Base-by-base conservation (phyloP, 2,888 invertebrate species). In the Venusia cambrica region DNA sequence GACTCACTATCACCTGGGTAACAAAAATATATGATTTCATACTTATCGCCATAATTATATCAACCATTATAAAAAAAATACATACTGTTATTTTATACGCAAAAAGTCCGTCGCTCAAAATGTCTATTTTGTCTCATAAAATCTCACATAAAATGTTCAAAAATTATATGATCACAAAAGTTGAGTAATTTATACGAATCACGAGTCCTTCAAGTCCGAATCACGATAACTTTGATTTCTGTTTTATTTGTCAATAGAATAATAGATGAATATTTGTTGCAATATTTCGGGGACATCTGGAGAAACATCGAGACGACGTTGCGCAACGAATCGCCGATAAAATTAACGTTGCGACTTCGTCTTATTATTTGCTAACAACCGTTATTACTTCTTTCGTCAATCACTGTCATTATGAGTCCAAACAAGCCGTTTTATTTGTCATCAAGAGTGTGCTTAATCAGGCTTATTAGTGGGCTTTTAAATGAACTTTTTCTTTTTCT, bases 151-250 rank as follows among this genome's bases (percentile, higher is more conserved):
- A n/a, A n/a, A n/a, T n/a, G n/a, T n/a, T n/a, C n/a, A n/a, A n/a
- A n/a, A n/a, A n/a, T n/a, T n/a, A n/a, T n/a, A n/a, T n/a, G n/a
- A n/a, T n/a, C n/a, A n/a, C n/a, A n/a, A n/a, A n/a, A n/a, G n/a
- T n/a, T n/a, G n/a, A n/a, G n/a, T n/a, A n/a, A n/a, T 19, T 18
- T 12, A 8, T 4, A 4, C 19, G 5, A 10, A 21, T 15, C n/a
- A n/a, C n/a, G n/a, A 14, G 15, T n/a, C 3, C 7, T 20, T 9
- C 22, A 12, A 12, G 13, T 24, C 67, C 63, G 57, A 66, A 65
- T 79, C 83, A 79, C 83, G 83, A 83, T 68, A 68, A 64, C 59
- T 74, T 76, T 73, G 72, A 79, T 77, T 73, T 65, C 54, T 57
- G 47, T 49, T 49, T 38, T 50, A 68, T 77, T 75, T 73, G 57